Evolutionary conservation across 37 sponge, comb jelly and placozoan genomes (phyloP), one percentile per base, ranked within the genome.

Genomic region (Sycon ciliatum): DNA sequence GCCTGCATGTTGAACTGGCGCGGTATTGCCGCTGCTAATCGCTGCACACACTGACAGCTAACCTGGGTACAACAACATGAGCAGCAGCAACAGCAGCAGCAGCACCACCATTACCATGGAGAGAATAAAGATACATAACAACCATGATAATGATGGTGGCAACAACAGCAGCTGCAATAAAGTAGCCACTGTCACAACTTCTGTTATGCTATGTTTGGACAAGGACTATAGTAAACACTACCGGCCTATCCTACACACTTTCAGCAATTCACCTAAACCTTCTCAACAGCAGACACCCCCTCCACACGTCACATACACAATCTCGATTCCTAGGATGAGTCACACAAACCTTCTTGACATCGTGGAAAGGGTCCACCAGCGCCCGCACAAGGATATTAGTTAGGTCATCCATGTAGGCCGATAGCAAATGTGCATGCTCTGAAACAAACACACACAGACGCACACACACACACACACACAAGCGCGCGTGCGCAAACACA

Each of bases 341-440:
- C n/a, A n/a, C n/a, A 4, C 70, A 71, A 4, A 95, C 90, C 84
- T 96, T 96, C 73, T 96, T 96, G 3, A 89, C 81, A 69, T 96
- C 93, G 38, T 89, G 87, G 68, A 75, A 96, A 61, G 99, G 93
- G 42, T 96, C 99, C 16, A 67, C 66, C 0, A 92, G 38, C 3
- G 88, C 83, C 29, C 80, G 65, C 67, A 73, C 76, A 11, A 89
- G 75, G 27, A 91, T 85, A 27, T 46, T 36, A 11, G 86, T 38
- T 28, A 86, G 36, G 64, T 93, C 94, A 64, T 56, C 71, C 36
- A 87, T 73, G 31, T 83, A 93, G 5, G 89, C 85, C 31, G 84
- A 49, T 32, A 89, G 32, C 7, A 7, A 23, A 18, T 11, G 9
- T 28, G 63, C 27, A 60, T 22, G 9, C 53, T 13, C n/a, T n/a